Conservation (phyloP, 2,797 vertebrate species). For the Phataginus tetradactyla region DNA sequence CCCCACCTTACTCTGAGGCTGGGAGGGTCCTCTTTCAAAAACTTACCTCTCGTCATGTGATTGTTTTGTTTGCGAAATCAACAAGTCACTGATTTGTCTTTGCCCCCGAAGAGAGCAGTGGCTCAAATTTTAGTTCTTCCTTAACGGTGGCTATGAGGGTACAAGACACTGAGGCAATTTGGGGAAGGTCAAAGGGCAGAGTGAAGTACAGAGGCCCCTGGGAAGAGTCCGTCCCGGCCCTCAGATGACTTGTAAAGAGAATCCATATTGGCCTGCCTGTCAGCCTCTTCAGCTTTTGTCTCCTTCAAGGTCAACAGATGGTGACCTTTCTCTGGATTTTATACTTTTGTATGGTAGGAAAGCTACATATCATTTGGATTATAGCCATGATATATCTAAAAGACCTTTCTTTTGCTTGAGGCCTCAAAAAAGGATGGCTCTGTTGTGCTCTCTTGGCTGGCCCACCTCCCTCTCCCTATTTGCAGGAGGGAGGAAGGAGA, state of each 20-base stretch:
- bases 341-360: background rate
- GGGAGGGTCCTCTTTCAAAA: background rate
- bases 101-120: background rate
- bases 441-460: background rate
- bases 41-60: background rate
- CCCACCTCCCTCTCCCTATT: background rate
- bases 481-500: background rate
- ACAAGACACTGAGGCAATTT: background rate
- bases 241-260: background rate
- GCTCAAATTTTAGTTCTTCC: slow-evolving; percentile 32
- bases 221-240: background rate
- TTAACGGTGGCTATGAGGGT: background rate
- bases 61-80: slow-evolving; percentile 24
- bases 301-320: slow-evolving; percentile 21
- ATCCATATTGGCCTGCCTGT: background rate
- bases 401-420: background rate
- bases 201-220: background rate
- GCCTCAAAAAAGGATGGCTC: background rate
- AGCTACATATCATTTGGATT: background rate
- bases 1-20: background rate
- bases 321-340: background rate
- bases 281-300: background rate
- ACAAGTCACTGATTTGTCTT: background rate
- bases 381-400: background rate
- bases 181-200: slow-evolving; percentile 26